Percentiles rank a stretch among this genome's conserved stretches.
These are phyloP conservation scores for Pegoplata infirma DNA, from an alignment of 2,888 invertebrate genomes.

Conservation along the genomic window DNA sequence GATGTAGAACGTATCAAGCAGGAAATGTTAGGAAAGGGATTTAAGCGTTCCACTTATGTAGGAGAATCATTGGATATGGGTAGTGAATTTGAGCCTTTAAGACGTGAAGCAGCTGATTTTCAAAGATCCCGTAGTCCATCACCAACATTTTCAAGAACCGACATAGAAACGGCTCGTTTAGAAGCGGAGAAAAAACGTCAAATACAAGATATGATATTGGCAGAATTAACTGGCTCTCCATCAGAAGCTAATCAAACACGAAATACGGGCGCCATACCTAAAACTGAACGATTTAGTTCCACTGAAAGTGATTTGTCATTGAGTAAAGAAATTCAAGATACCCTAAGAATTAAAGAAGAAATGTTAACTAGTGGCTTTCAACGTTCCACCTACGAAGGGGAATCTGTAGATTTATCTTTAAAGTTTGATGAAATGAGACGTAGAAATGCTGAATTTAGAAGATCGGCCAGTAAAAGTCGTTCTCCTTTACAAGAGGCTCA, in stretches of 20 bases:
- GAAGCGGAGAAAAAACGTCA: conserved; percentile 67
- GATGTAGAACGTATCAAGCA: conserved; percentile 71
- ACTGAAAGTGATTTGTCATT: conserved; percentile 64
- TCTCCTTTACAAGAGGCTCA: conserved; percentile 68
- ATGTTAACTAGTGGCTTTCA: conserved; percentile 65
- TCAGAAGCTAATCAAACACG: conserved; percentile 9
- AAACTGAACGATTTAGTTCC: conserved; percentile 61
- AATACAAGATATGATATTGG: conserved; percentile 72
- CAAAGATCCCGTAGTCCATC: conserved; percentile 73
- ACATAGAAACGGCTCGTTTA: conserved; percentile 51
- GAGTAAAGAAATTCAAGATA: conserved; percentile 67
- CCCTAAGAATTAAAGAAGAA: conserved; percentile 67
- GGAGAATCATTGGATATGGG: conserved; percentile 75
- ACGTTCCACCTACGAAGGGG: conserved; percentile 67
- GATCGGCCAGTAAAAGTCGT: conserved; percentile 75
- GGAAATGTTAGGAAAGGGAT: conserved; percentile 69
- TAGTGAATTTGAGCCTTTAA: conserved; percentile 68
- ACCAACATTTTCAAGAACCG: conserved; percentile 61
- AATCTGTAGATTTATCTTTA: conserved; percentile 66
- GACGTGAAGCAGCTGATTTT: conserved; percentile 69
- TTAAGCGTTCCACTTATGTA: conserved; percentile 76
- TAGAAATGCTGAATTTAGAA: conserved; percentile 71
- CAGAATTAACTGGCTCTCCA: conserved; percentile 68
- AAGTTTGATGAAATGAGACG: conserved; percentile 72
- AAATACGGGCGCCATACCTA: conserved; percentile 70